Evolutionary conservation across 2,797 vertebrate genomes (phyloP).

Genomic region (Gastrophryne carolinensis): DNA sequence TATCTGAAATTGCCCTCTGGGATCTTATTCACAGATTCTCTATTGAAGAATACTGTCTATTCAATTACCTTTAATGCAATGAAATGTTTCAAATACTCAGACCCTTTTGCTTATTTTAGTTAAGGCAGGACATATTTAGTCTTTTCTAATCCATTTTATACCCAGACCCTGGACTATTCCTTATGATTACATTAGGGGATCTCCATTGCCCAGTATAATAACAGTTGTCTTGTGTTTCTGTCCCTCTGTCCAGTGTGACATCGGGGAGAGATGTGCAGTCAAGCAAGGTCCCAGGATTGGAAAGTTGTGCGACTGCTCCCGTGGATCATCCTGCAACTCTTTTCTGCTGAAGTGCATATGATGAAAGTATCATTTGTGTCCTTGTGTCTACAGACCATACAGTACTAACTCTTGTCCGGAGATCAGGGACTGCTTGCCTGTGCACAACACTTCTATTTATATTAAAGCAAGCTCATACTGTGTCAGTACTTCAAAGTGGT

Average conservation of each 20-base stretch:
- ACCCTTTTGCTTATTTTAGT: too few relatives aligned
- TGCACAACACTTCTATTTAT: not conserved
- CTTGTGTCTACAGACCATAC: not conserved
- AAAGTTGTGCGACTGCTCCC: constrained; percentile 74
- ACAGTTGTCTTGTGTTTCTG: constrained; percentile 6
- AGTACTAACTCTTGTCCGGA: not conserved
- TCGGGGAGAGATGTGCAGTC: constrained; percentile 74
- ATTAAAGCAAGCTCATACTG: not conserved
- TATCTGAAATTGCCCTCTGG: too few relatives aligned
- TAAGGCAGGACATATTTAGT: too few relatives aligned
- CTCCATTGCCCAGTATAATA: not conserved
- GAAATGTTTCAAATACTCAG: too few relatives aligned
- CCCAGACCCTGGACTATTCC: too few relatives aligned
- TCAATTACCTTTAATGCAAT: too few relatives aligned
- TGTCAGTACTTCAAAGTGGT: not conserved
- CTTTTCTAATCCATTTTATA: too few relatives aligned
- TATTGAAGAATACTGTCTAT: too few relatives aligned
- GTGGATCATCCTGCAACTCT: constrained; percentile 75
- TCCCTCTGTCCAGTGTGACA: constrained; percentile 65
- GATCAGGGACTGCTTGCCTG: constrained; percentile 22
- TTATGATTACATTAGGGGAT: not conserved
- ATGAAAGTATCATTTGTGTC: constrained; percentile 12
- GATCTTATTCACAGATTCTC: too few relatives aligned
- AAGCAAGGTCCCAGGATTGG: constrained; percentile 75
- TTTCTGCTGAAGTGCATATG: constrained; percentile 80